phyloP scores from a whole-genome alignment of 1,140 invertebrate species.

The Zaprionus vittiger region DNA sequence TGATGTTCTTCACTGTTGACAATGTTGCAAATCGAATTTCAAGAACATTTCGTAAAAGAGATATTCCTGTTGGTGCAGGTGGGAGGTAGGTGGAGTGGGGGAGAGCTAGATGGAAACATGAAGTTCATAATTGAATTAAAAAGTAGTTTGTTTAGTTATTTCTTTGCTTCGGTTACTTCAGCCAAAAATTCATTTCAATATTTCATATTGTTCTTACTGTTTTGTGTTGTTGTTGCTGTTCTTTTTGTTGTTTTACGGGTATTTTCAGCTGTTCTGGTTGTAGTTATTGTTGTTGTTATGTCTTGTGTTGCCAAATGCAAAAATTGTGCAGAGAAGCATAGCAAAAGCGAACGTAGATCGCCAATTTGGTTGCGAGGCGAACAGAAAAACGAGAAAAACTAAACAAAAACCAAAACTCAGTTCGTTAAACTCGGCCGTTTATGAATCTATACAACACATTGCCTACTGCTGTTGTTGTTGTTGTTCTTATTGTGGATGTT shows the following conservation, averaged over 20 bases:
- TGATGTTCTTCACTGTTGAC: not conserved
- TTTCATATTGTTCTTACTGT: slow-evolving; percentile 26
- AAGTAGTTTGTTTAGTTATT: slow-evolving; percentile 21
- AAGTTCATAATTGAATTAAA: slow-evolving; percentile 61
- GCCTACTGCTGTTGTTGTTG: slow-evolving; percentile 45
- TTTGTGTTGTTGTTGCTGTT: slow-evolving; percentile 8
- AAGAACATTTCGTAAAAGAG: not conserved
- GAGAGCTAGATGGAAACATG: not conserved
- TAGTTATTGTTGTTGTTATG: not conserved
- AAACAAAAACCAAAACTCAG: slow-evolving; percentile 62
- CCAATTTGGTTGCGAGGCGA: slow-evolving; percentile 42
- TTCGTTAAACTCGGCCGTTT: slow-evolving; percentile 76
- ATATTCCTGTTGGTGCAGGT: not conserved
- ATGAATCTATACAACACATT: slow-evolving; percentile 66
- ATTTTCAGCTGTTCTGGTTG: not conserved
- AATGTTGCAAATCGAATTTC: not conserved
- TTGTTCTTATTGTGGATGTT: slow-evolving; percentile 22
- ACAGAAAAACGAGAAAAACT: slow-evolving; percentile 26
- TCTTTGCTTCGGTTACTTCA: slow-evolving; percentile 1
- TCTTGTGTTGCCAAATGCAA: slow-evolving; percentile 41
- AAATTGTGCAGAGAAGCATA: slow-evolving; percentile 58
- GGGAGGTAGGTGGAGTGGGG: not conserved
- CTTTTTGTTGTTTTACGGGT: not conserved
- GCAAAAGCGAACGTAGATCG: slow-evolving; percentile 41
- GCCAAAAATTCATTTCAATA: slow-evolving; percentile 38